Percentiles rank a stretch among this genome's conserved stretches.
These are phyloP conservation scores for Phoebastria nigripes DNA, from an alignment of 2,797 vertebrate genomes.

Conservation along the genomic window DNA sequence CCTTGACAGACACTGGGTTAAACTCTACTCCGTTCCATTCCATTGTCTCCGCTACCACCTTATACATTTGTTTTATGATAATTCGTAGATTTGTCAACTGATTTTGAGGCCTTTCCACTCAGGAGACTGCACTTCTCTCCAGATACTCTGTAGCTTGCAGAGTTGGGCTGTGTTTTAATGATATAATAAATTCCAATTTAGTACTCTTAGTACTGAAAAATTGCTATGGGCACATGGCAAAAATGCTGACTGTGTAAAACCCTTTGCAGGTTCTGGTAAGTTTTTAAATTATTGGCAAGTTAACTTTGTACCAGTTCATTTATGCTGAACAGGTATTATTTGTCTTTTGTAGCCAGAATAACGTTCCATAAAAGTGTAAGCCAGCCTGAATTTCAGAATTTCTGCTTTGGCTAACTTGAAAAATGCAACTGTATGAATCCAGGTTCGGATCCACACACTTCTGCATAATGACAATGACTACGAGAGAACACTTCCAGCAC, in stretches of 20 bases:
- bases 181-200: not conserved
- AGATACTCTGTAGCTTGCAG: not conserved
- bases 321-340: not conserved
- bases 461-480: not conserved
- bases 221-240: not conserved
- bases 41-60: not conserved
- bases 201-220: not conserved
- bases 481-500: not conserved
- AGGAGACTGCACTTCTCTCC: not conserved
- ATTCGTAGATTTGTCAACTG: not conserved
- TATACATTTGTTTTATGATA: not conserved
- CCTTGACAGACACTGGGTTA: not conserved
- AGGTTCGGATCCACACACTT: not conserved
- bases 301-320: not conserved
- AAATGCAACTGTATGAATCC: not conserved
- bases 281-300: not conserved
- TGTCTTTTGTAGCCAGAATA: not conserved
- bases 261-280: not conserved
- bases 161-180: not conserved
- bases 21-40: not conserved
- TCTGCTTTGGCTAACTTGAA: not conserved
- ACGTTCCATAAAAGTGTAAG: not conserved
- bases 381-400: not conserved
- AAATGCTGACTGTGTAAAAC: not conserved
- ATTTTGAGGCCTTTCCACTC: not conserved